Percentiles rank a stretch among this genome's conserved stretches.
phyloP scores from a whole-genome alignment of 2,888 invertebrate species.

The Cistogaster globosa region DNA sequence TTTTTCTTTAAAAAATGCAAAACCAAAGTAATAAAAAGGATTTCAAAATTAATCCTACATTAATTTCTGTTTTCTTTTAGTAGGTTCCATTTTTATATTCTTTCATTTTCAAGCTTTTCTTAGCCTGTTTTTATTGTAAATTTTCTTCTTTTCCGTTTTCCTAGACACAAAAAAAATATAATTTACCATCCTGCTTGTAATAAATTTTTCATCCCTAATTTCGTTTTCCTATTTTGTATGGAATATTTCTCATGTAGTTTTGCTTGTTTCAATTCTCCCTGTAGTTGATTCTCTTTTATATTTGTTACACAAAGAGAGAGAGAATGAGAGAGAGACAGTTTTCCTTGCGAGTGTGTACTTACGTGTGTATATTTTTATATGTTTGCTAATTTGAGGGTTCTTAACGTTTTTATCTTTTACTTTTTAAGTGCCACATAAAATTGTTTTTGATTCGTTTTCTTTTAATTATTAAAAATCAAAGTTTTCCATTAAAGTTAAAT shows the following conservation, averaged over 20 bases:
- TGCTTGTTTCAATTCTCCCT: neutral
- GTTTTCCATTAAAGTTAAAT: too few relatives aligned
- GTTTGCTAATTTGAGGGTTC: too few relatives aligned
- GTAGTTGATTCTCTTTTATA: neutral
- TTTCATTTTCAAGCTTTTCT: neutral
- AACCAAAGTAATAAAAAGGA: neutral
- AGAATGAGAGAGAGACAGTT: too few relatives aligned
- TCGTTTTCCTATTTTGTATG: neutral
- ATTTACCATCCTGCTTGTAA: neutral
- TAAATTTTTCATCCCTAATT: conserved; percentile 37
- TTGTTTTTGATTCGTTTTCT: too few relatives aligned
- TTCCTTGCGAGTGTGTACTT: too few relatives aligned
- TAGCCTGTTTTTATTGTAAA: neutral
- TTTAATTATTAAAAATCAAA: too few relatives aligned
- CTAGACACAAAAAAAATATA: neutral
- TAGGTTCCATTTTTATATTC: neutral
- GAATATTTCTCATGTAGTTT: neutral
- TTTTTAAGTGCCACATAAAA: too few relatives aligned
- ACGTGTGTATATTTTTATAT: too few relatives aligned
- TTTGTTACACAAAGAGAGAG: neutral
- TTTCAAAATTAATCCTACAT: neutral
- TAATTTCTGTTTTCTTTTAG: neutral
- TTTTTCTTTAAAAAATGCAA: neutral
- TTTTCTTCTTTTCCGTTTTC: conserved; percentile 3
- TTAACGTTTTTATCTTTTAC: too few relatives aligned